Evolutionary conservation across 1,140 invertebrate genomes (phyloP), one percentile per base, ranked within the genome.

Genomic region (Gyrodactylus salaris): DNA sequence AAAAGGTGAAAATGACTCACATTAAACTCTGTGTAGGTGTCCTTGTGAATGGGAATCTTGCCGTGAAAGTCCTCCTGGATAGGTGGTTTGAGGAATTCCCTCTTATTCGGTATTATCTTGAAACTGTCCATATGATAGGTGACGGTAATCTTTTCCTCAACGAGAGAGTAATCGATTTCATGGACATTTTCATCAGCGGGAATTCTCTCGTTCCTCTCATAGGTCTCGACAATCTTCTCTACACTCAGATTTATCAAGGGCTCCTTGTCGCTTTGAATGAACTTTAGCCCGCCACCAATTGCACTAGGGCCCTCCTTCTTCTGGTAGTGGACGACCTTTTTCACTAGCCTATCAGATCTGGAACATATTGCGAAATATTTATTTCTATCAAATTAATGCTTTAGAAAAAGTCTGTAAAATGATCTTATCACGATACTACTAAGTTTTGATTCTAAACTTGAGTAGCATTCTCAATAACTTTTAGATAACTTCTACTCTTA

Each of bases 151-250:
- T 80, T 80, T 71, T 81, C 80, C 68, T 80, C 80, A 68, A 78
- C 75, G n/a, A 80, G 76, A 34, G 76, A 68, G 76, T 78, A 81
- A 2, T 80, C 74, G n/a, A 79, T 34, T 73, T 81, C 80, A 1
- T 76, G 76, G 26, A 82, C 77, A 74, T 82, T 79, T 24, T 79
- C 77, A 74, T 78, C 78, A 20, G 80, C 79, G 25, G 74, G 73
- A 72, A 78, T 78, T 19, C 74, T 74, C 19, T 68, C 71, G 75
- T 81, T 80, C 25, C 79, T 75, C 23, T 78, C 74, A 74, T 78
- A 82, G 74, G 77, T 78, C 75, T 80, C 76, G 68, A 78, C 74
- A 76, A 82, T 82, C 79, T 80, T 81, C 79, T 81, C 27, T 78
- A 76, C 21, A 79, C 76, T 27, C 7, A 54, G 34, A 7, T 7